Percentiles rank a stretch among this genome's conserved stretches.
These are phyloP conservation scores for Troides oblongomaculatus DNA, from an alignment of 2,888 invertebrate species.

Conservation along the genomic window DNA sequence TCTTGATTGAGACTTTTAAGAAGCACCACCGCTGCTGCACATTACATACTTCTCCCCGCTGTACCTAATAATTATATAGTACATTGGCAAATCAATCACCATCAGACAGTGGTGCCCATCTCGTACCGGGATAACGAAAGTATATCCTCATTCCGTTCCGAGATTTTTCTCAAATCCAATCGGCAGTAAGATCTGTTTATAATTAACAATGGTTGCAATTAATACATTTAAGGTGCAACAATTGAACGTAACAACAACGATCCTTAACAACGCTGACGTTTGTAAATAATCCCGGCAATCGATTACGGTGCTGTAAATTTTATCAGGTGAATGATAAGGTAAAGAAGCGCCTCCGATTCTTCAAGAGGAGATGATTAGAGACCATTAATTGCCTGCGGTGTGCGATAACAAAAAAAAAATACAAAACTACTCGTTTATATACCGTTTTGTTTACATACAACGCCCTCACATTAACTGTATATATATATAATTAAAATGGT, in stretches of 20 bases:
- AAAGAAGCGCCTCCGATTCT: constrained; percentile 27
- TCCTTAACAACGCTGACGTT: background rate
- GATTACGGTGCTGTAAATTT: constrained; percentile 26
- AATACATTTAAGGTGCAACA: constrained; percentile 16
- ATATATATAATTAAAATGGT: too few relatives aligned
- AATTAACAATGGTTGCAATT: constrained; percentile 23
- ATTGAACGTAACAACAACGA: constrained; percentile 2
- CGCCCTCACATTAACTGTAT: background rate
- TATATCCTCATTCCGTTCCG: too few relatives aligned
- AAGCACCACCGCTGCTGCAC: too few relatives aligned
- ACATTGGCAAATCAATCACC: too few relatives aligned
- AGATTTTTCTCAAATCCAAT: background rate
- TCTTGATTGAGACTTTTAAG: too few relatives aligned
- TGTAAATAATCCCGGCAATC: constrained; percentile 26
- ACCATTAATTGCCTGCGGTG: background rate
- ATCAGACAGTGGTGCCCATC: too few relatives aligned
- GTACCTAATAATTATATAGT: too few relatives aligned
- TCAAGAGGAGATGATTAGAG: constrained; percentile 10
- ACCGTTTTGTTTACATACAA: background rate
- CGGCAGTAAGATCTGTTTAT: constrained; percentile 13
- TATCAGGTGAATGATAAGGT: constrained; percentile 27
- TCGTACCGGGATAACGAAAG: too few relatives aligned
- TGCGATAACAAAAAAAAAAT: background rate
- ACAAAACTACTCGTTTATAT: background rate
- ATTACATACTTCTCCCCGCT: too few relatives aligned